Evolutionary conservation across 64 coral and sea anemone genomes (phyloP), one percentile per base, ranked within the genome.

Genomic region (Dendronephthya gigantea): DNA sequence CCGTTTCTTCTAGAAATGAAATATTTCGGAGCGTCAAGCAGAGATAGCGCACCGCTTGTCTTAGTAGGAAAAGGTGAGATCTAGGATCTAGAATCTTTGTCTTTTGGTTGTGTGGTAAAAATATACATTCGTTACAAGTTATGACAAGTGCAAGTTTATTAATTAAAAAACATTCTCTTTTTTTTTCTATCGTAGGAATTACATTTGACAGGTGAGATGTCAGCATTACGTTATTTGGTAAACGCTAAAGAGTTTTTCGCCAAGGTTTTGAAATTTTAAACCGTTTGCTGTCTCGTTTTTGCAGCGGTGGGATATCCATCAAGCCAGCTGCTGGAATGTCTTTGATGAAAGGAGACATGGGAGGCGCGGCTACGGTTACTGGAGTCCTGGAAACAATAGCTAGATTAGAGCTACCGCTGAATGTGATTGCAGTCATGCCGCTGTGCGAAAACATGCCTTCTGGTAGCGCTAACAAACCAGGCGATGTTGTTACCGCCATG

Each of bases 371-470:
- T 17, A 91, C 94, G 52, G 91, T 93, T 6, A 88, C 87, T 85
- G 92, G 88, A 12, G 89, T 89, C 22, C 74, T 97, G 82, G 92
- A 91, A 90, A 91, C 92, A 32, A 93, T 97, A 89, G 84, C 82
- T 85, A 90, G 83, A 69, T 83, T 97, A 17, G 19, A 93, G 51
- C 51, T 97, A 82, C 94, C 92, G 41, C 89, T 97, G 81, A 97
- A 97, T 91, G 94, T 93, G 38, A 87, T 87, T 39, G 84, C 86
- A 38, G 66, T 97, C n/a, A 87, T 76, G 35, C 94, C 94, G 40
- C 48, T 97, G 29, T 97, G 94, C 87, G 94, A 97, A 33, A 97
- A 97, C 40, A 97, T 97, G 94, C 88, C 89, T 15, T 93, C 94
- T 59, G 92, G 92, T 84, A 75, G 74, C 70, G 94, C 94, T 39